Base-by-base conservation (phyloP, 2,797 vertebrate species). In the Sarcophilus harrisii region DNA sequence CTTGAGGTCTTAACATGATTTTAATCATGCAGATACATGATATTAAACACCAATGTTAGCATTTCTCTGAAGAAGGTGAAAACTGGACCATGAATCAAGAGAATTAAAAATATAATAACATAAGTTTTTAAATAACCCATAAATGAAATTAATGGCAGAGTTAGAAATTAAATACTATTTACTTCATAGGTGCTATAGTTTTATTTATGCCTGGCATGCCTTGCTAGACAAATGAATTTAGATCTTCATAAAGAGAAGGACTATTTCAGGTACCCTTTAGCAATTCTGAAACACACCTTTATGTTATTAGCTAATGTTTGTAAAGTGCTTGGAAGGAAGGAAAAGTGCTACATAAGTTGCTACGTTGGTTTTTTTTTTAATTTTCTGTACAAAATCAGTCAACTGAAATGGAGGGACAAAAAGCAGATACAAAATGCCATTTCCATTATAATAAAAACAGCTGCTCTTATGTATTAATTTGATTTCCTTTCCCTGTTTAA, bases 401-500 rank as follows among this genome's bases (percentile, higher is more conserved):
- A 96, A 92, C 96, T 32, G 91, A 91, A 94, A 94, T 87, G 8
- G 13, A 97, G 95, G 92, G 2, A 73, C 59, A 94, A 89, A 54
- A 91, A 93, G 12, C 27, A 94, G 29, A 95, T 58, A 60, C 21
- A 52, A 90, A 92, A 38, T 81, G 30, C 16, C 66, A 92, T 57
- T 62, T 55, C 32, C 57, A 96, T 91, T 91, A 93, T 91, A 93
- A 96, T 16, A 30, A 73, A 93, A 92, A 94, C 28, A 93, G 81
- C 60, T 93, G 58, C 92, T 96, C 58, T 95, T 58, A 93, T 87
- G 24, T 94, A 94, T 92, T 96, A 49, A 92, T 95, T 93, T 96
- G 91, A 91, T 95, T 94, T 96, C 62, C 30, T 96, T 91, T 92
- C 94, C 59, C 94, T 32, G 73, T 93, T 95, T 92, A 92, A 96